These are phyloP conservation scores for Ambastaia sidthimunki DNA, from an alignment of 2,797 vertebrate species.

Conservation along the genomic window DNA sequence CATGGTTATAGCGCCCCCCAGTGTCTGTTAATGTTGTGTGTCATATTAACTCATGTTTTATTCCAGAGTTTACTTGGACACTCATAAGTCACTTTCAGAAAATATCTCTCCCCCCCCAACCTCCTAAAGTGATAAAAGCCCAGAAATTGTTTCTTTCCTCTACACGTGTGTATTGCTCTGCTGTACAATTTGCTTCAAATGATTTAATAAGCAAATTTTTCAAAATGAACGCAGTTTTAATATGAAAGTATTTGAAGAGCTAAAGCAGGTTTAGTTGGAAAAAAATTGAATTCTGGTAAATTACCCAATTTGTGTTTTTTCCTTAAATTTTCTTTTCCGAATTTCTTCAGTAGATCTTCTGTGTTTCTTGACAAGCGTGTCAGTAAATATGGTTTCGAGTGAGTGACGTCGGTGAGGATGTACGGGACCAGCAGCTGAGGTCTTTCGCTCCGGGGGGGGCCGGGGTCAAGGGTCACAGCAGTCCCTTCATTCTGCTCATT, in stretches of 20 bases:
- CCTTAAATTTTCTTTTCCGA: background rate
- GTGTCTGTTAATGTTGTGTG: slow-evolving; percentile 1
- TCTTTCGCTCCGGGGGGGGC: background rate
- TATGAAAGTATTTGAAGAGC: no score
- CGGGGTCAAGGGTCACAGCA: slow-evolving; percentile 48
- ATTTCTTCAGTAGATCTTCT: background rate
- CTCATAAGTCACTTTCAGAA: no score
- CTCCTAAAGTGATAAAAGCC: no score
- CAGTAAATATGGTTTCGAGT: slow-evolving; percentile 23
- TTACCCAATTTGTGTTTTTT: background rate
- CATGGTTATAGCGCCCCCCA: slow-evolving; percentile 26
- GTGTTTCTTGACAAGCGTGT: background rate
- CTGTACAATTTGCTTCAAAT: no score
- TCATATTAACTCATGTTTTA: background rate
- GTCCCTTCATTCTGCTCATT: slow-evolving; percentile 59
- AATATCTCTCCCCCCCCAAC: no score
- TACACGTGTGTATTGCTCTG: no score
- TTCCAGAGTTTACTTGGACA: background rate
- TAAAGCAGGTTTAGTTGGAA: no score
- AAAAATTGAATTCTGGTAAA: no score
- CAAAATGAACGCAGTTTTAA: no score
- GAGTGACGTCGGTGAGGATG: slow-evolving; percentile 34
- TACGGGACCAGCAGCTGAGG: slow-evolving; percentile 27
- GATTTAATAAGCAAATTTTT: no score
- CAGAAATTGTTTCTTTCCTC: no score